Evolutionary conservation across 2,888 invertebrate species (phyloP).

Genomic region (Thera britannica): DNA sequence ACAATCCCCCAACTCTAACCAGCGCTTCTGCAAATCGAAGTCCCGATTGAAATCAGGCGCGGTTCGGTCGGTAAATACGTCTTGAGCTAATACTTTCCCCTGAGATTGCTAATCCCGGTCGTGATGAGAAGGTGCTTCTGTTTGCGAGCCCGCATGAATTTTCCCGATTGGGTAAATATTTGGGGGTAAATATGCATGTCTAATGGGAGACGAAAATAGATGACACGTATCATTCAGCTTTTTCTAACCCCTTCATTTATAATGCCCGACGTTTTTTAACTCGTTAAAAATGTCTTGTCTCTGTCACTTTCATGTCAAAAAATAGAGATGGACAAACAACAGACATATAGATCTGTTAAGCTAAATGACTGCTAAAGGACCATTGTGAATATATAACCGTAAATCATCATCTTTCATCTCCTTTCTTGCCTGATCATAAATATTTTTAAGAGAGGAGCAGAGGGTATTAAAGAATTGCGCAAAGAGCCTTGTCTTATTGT

Average conservation of each 20-base stretch:
- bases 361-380: too few species aligned
- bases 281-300: too few species aligned
- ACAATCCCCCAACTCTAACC: slow-evolving; percentile 51
- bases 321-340: too few species aligned
- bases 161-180: slow-evolving; percentile 21
- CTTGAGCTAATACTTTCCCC: slow-evolving; percentile 79
- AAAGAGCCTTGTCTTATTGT: too few species aligned
- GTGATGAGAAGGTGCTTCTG: slow-evolving; percentile 51
- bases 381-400: too few species aligned
- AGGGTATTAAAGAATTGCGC: too few species aligned
- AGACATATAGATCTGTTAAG: too few species aligned
- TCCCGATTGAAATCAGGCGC: slow-evolving; percentile 75
- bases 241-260: not conserved
- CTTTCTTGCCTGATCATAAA: too few species aligned
- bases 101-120: slow-evolving; percentile 74
- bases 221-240: not conserved
- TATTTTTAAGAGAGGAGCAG: too few species aligned
- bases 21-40: slow-evolving; percentile 70
- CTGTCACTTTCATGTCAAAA: too few species aligned
- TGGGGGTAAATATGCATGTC: slow-evolving; percentile 10
- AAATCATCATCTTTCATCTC: too few species aligned
- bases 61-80: slow-evolving; percentile 75
- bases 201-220: not conserved
- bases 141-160: slow-evolving; percentile 40
- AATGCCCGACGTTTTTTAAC: too few species aligned